phyloP scores from a whole-genome alignment of 1,140 invertebrate genomes.

The Papilio aristodemus region DNA sequence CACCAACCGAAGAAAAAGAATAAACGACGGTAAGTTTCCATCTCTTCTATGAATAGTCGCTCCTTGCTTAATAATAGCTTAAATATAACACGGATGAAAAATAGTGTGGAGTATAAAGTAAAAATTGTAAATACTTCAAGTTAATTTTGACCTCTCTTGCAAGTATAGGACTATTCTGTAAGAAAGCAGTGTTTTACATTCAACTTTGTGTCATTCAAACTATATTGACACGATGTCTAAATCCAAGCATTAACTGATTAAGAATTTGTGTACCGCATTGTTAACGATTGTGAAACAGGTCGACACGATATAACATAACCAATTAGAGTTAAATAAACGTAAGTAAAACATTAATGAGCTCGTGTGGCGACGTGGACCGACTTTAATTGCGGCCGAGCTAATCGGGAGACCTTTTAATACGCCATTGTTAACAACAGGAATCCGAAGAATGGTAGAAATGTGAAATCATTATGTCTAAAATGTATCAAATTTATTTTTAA shows the following conservation, averaged over 20 bases:
- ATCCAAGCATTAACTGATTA: neutral
- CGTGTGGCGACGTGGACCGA: slow-evolving; percentile 28
- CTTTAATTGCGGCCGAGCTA: slow-evolving; percentile 28
- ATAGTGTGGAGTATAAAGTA: too few relatives aligned
- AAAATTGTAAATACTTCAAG: too few relatives aligned
- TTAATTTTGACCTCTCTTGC: too few relatives aligned
- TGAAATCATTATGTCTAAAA: slow-evolving; percentile 6
- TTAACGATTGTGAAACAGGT: slow-evolving; percentile 22
- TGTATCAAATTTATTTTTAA: neutral
- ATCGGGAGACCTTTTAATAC: slow-evolving; percentile 26
- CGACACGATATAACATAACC: slow-evolving; percentile 32
- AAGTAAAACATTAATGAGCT: slow-evolving; percentile 34
- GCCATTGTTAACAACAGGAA: slow-evolving; percentile 29
- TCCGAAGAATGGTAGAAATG: slow-evolving; percentile 8
- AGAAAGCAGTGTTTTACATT: neutral
- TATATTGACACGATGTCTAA: slow-evolving; percentile 1
- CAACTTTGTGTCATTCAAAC: neutral
- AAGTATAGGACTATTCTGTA: too few relatives aligned
- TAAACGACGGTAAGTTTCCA: too few relatives aligned
- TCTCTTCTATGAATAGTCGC: too few relatives aligned
- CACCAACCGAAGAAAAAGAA: too few relatives aligned
- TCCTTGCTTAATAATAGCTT: too few relatives aligned
- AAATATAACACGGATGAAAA: too few relatives aligned
- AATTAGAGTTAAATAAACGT: slow-evolving; percentile 28
- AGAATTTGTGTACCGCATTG: slow-evolving; percentile 19